A percentile compares a stretch with the other conserved stretches of the same genome.
These are phyloP conservation scores for Cyprinodon variegatus DNA, from an alignment of 2,113 vertebrate genomes.

Conservation along the genomic window DNA sequence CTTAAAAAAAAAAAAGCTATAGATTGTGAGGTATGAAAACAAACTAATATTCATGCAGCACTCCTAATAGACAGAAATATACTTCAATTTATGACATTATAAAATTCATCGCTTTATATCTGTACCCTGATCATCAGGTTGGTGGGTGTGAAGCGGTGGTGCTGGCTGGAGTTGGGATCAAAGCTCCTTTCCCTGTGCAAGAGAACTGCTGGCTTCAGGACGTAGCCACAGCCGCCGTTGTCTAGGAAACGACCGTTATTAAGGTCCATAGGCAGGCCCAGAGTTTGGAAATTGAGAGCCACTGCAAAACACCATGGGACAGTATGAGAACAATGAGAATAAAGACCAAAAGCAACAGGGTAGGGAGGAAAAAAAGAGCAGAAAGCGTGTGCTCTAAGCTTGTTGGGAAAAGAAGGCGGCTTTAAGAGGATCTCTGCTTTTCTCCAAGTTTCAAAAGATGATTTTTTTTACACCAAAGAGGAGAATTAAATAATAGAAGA, in stretches of 20 bases:
- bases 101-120: not conserved
- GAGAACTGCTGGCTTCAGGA: slow-evolving; percentile 86
- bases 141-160: slow-evolving; percentile 56
- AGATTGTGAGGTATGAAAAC: slow-evolving; percentile 5
- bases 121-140: slow-evolving; percentile 77
- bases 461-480: slow-evolving; percentile 29
- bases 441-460: slow-evolving; percentile 13
- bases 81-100: slow-evolving; percentile 5
- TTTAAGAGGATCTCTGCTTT: slow-evolving; percentile 15
- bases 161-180: slow-evolving; percentile 63
- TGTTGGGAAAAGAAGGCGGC: slow-evolving; percentile 22
- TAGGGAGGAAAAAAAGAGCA: slow-evolving; percentile 1
- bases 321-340: slow-evolving; percentile 16
- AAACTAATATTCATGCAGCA: too few species aligned
- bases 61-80: too few species aligned
- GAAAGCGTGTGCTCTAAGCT: slow-evolving; percentile 21
- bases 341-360: slow-evolving; percentile 1
- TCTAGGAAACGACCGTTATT: slow-evolving; percentile 88
- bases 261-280: slow-evolving; percentile 84
- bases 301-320: slow-evolving; percentile 73
- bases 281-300: slow-evolving; percentile 90
- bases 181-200: slow-evolving; percentile 65
- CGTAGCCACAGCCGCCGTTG: slow-evolving; percentile 87
- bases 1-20: slow-evolving; percentile 30
- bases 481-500: slow-evolving; percentile 36